Base-by-base conservation (phyloP, 2,797 vertebrate species). In the Borostomias antarcticus region DNA sequence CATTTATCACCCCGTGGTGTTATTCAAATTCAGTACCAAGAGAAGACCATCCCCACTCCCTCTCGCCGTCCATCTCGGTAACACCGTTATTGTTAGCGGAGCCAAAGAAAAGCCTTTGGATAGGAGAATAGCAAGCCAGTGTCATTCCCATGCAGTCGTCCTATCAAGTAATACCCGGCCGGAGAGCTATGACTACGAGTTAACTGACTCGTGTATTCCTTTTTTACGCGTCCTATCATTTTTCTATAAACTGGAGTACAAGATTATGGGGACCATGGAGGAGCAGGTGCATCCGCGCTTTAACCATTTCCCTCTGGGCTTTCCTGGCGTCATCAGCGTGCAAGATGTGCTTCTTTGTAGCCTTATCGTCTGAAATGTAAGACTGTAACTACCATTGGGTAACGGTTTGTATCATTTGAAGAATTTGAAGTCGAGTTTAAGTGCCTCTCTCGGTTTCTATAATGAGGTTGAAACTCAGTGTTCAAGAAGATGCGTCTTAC, bases 21-120 rank as follows among this genome's bases (percentile, higher is more conserved):
- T 94, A 95, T 96, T 98, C 95, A 96, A 93, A 95, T 92, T 92
- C 94, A 93, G 96, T 96, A 96, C 95, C 96, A 96, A 90, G 94
- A 93, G 93, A 92, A 91, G 91, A 92, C 89, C 93, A 93, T 91
- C 93, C 91, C 94, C 92, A 93, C 93, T 93, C 93, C 75, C 79
- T 81, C 93, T 91, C 85, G 82, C 89, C 85, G 78, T 80, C 89
- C 86, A 83, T 85, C 89, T 88, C 89, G 85, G 91, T 90, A 90
- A 91, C 93, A 88, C 91, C 90, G 90, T 91, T 88, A 93, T 95
- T 95, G 94, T 95, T 92, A 76, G 89, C 85, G 90, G 89, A 92
- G 85, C 91, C 88, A 88, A 89, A 92, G 91, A 94, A 91, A 88
- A 93, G 93, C 89, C 88, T 90, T 91, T 82, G 57, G 75, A 73